A percentile compares a stretch with the other conserved stretches of the same genome.
Evolutionary conservation across 2,113 vertebrate genomes (phyloP).

Genomic region (Eublepharis macularius): DNA sequence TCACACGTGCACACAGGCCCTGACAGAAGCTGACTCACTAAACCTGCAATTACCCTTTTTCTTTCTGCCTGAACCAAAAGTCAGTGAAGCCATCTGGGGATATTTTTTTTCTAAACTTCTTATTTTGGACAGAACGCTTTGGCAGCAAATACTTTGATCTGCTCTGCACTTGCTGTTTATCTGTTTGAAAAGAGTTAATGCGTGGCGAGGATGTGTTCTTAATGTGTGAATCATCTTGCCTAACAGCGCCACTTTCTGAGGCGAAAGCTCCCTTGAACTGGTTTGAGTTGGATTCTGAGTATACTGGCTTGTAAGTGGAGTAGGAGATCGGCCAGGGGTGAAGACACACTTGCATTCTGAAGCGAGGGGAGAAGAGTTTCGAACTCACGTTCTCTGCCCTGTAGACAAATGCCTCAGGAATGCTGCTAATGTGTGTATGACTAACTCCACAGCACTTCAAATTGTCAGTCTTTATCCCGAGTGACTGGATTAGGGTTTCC

Average conservation of each 20-base stretch:
- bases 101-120: no score
- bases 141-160: background rate
- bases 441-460: background rate
- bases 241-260: background rate
- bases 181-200: background rate
- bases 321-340: background rate
- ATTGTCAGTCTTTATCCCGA: background rate
- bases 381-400: background rate
- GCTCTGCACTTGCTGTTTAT: background rate
- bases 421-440: background rate
- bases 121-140: background rate
- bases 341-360: background rate
- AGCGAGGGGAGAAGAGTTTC: background rate
- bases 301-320: no score
- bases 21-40: background rate
- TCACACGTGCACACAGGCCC: background rate
- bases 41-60: background rate
- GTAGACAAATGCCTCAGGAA: background rate
- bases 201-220: background rate
- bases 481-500: no score
- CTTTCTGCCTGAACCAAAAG: no score
- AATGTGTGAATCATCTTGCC: background rate
- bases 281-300: no score
- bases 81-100: no score
- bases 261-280: no score